These are phyloP conservation scores for Pogonocherus hispidulus DNA, from an alignment of 2,888 invertebrate genomes.

Conservation along the genomic window DNA sequence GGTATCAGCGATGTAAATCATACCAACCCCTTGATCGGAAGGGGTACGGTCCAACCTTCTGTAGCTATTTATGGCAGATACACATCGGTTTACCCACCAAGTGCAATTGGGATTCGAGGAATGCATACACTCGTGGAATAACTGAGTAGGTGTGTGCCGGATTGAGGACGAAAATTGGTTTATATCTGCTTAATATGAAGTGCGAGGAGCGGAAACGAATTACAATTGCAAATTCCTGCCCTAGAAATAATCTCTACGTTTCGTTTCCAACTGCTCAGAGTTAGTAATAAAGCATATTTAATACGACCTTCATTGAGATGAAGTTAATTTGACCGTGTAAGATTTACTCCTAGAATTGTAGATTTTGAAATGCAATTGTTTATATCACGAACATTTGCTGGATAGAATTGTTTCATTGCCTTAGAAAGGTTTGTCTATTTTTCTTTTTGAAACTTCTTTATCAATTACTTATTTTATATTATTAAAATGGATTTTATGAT, in stretches of 20 bases:
- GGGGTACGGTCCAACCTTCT: slow-evolving; percentile 40
- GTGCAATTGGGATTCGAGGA: slow-evolving; percentile 22
- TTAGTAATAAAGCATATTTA: too few species aligned
- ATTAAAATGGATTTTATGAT: too few species aligned
- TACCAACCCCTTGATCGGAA: slow-evolving; percentile 47
- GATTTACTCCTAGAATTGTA: too few species aligned
- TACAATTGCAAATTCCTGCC: background rate
- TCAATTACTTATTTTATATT: too few species aligned
- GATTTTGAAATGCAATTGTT: too few species aligned
- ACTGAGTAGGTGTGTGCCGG: slow-evolving; percentile 20
- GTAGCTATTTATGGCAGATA: slow-evolving; percentile 34
- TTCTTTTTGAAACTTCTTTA: too few species aligned
- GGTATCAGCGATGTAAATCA: slow-evolving; percentile 55
- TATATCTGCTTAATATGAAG: slow-evolving; percentile 10
- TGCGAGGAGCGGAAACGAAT: background rate
- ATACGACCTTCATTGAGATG: too few species aligned
- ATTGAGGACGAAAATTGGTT: slow-evolving; percentile 20
- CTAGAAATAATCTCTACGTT: background rate
- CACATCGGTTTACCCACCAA: slow-evolving; percentile 29
- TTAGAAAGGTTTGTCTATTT: too few species aligned
- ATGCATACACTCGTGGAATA: slow-evolving; percentile 25
- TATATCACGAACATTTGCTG: too few species aligned
- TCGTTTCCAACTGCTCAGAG: background rate
- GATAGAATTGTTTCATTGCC: too few species aligned
- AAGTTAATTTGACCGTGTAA: too few species aligned